Conservation (phyloP, 2,797 vertebrate genomes). For the Darevskia nairensis region DNA sequence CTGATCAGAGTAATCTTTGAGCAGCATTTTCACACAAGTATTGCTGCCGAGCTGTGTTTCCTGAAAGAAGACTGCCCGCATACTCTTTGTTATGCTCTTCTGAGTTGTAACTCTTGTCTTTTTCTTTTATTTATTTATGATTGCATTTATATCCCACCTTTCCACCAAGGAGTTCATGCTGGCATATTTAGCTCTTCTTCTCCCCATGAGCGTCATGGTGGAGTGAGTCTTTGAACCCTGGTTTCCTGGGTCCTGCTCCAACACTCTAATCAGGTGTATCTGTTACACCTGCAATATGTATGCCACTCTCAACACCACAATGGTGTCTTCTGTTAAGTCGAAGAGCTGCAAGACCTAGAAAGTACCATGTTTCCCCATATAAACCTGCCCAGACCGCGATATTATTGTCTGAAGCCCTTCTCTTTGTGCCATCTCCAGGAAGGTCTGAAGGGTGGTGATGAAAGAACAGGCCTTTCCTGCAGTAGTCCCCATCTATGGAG, state of each 20-base stretch:
- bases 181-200: too few relatives aligned
- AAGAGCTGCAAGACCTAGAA: neutral
- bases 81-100: neutral
- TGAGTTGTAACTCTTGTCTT: too few relatives aligned
- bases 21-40: neutral
- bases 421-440: neutral
- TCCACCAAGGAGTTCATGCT: too few relatives aligned
- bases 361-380: neutral
- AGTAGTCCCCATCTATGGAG: too few relatives aligned
- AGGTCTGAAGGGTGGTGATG: too few relatives aligned
- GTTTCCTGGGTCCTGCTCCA: too few relatives aligned
- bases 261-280: neutral
- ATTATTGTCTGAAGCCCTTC: neutral
- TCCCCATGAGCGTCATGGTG: too few relatives aligned
- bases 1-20: slow-evolving; percentile 5
- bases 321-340: neutral
- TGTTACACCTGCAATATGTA: neutral
- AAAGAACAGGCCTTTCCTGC: too few relatives aligned
- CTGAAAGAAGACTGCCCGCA: neutral
- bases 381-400: neutral
- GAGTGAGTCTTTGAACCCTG: too few relatives aligned
- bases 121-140: neutral
- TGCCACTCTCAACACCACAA: neutral
- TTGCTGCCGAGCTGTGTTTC: neutral
- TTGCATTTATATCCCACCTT: too few relatives aligned